These are phyloP conservation scores for Callitettix versicolor DNA, from an alignment of 1,140 invertebrate genomes.

Conservation along the genomic window DNA sequence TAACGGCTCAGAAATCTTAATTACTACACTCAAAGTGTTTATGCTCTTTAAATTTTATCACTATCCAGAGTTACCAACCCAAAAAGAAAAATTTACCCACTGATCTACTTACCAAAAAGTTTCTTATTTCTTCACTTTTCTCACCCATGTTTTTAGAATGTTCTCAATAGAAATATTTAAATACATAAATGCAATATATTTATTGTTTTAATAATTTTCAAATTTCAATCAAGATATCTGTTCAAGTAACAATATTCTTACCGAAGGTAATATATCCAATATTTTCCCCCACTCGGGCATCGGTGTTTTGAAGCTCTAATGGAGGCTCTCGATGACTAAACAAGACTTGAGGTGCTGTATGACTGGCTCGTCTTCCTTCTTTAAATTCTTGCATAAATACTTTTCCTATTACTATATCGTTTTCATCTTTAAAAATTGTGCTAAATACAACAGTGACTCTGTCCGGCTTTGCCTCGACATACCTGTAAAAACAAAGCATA, in stretches of 20 bases:
- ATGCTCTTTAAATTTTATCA: too few relatives aligned
- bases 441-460: constrained; percentile 98
- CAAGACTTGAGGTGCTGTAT: constrained; percentile 85
- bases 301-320: constrained; percentile 84
- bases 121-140: too few relatives aligned
- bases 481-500: constrained; percentile 53
- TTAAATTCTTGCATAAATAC: constrained; percentile 98
- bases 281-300: constrained; percentile 90
- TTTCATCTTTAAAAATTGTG: constrained; percentile 95
- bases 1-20: too few relatives aligned
- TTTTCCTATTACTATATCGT: constrained; percentile 97
- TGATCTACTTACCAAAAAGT: too few relatives aligned
- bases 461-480: constrained; percentile 95
- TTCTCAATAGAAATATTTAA: too few relatives aligned
- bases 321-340: constrained; percentile 95
- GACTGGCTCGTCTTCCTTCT: constrained; percentile 91
- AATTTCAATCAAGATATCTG: too few relatives aligned
- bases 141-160: too few relatives aligned
- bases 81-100: too few relatives aligned
- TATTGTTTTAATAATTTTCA: too few relatives aligned
- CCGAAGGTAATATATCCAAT: constrained; percentile 99
- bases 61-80: too few relatives aligned
- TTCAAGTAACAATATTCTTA: constrained; percentile 34
- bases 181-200: too few relatives aligned
- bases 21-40: too few relatives aligned